A percentile compares a stretch with the other conserved stretches of the same genome.
Evolutionary conservation across 2,888 invertebrate species (phyloP).

Genomic region (Phalera bucephala): DNA sequence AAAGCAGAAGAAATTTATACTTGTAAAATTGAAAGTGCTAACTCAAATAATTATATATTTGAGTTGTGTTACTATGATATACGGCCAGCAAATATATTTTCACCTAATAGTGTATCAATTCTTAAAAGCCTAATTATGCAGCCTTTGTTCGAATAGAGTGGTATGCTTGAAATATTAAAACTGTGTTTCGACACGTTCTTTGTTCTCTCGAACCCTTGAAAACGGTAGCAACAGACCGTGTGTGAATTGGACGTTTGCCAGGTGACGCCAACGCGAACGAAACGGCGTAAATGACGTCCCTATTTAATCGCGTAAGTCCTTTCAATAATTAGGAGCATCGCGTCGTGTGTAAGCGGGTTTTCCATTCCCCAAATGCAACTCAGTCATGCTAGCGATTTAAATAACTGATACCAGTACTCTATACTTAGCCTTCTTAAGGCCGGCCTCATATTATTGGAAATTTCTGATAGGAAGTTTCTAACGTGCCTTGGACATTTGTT

Average conservation of each 20-base stretch:
- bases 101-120: too few relatives aligned
- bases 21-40: background rate
- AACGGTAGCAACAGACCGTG: constrained; percentile 42
- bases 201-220: constrained; percentile 47
- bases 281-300: constrained; percentile 27
- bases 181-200: constrained; percentile 39
- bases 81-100: too few relatives aligned
- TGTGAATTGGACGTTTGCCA: constrained; percentile 44
- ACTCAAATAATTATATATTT: too few relatives aligned
- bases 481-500: too few relatives aligned
- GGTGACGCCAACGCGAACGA: constrained; percentile 21
- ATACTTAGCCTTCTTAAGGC: background rate
- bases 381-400: constrained; percentile 10
- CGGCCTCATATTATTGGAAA: too few relatives aligned
- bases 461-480: too few relatives aligned
- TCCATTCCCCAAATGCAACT: constrained; percentile 22
- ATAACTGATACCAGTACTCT: constrained; percentile 8
- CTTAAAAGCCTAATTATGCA: background rate
- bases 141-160: constrained; percentile 16
- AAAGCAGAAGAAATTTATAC: background rate
- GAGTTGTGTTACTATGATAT: too few relatives aligned
- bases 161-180: constrained; percentile 27
- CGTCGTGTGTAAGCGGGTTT: constrained; percentile 24
- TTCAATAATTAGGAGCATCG: constrained; percentile 22
- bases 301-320: constrained; percentile 23